These are phyloP conservation scores for Aphidoletes aphidimyza DNA, from an alignment of 2,888 invertebrate genomes.

Conservation along the genomic window DNA sequence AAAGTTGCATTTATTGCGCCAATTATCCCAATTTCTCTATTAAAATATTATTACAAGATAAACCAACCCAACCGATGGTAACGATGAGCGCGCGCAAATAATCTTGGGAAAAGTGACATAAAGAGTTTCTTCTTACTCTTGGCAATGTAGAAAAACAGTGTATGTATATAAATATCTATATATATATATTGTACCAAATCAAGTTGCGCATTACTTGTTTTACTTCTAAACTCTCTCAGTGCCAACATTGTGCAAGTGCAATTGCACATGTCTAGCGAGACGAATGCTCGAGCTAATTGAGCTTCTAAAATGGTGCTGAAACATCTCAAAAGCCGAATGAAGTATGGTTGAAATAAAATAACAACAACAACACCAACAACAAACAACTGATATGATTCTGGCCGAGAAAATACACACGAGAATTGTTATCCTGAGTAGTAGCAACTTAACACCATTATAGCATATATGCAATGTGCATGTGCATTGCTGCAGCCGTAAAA, in stretches of 20 bases:
- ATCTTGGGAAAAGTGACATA: neutral
- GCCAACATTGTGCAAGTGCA: neutral
- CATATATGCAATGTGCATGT: neutral
- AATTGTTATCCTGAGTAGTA: neutral
- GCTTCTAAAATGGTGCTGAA: conserved; percentile 26
- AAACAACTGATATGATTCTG: neutral
- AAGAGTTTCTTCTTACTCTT: too few relatives aligned
- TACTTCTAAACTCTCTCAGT: neutral
- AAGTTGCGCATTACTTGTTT: conserved; percentile 36
- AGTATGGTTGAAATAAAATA: neutral
- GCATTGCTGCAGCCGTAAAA: too few relatives aligned
- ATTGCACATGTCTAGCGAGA: neutral
- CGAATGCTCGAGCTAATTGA: neutral
- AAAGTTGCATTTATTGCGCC: neutral
- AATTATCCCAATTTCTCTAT: conserved; percentile 22
- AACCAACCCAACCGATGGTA: neutral
- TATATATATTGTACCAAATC: conserved; percentile 4
- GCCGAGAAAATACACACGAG: neutral
- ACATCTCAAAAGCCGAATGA: neutral
- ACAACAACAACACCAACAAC: neutral
- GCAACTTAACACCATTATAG: neutral
- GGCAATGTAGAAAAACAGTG: too few relatives aligned
- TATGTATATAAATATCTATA: too few relatives aligned
- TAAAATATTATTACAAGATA: neutral
- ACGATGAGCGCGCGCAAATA: neutral